phyloP scores from a whole-genome alignment of 2,888 invertebrate genomes.

The Bedellia somnulentella region DNA sequence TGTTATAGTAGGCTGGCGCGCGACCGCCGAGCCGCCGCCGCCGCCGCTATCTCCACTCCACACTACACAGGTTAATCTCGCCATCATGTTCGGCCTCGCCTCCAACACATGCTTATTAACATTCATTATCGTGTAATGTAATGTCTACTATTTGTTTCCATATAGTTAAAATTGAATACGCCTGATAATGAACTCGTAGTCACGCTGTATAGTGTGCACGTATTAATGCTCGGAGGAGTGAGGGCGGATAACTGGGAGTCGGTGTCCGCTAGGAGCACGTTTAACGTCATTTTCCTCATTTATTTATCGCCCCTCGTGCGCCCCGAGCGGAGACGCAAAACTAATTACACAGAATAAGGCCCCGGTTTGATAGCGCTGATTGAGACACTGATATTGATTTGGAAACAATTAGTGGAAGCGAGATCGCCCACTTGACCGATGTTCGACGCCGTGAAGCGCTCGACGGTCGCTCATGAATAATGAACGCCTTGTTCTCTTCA shows the following conservation, averaged over 20 bases:
- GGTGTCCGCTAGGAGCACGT: slow-evolving; percentile 16
- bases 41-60: too few species aligned
- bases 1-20: slow-evolving; percentile 15
- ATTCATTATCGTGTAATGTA: too few species aligned
- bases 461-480: slow-evolving; percentile 57
- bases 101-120: slow-evolving; percentile 4
- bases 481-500: slow-evolving; percentile 27
- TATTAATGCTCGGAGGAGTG: too few species aligned
- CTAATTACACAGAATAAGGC: slow-evolving; percentile 45
- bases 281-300: slow-evolving; percentile 25
- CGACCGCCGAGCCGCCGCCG: too few species aligned
- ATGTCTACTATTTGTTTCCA: too few species aligned
- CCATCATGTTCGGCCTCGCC: slow-evolving; percentile 14
- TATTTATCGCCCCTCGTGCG: slow-evolving; percentile 28
- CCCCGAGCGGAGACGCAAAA: slow-evolving; percentile 28
- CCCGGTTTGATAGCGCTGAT: slow-evolving; percentile 53
- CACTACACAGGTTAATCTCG: slow-evolving; percentile 19
- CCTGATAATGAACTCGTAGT: too few species aligned
- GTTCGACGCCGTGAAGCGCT: slow-evolving; percentile 32
- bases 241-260: too few species aligned
- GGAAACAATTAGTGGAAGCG: slow-evolving; percentile 33
- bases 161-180: too few species aligned
- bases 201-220: too few species aligned
- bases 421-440: slow-evolving; percentile 14
- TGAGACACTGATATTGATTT: slow-evolving; percentile 59